These are phyloP conservation scores for Myotis planiceps DNA, from an alignment of 2,797 vertebrate species.

Conservation along the genomic window DNA sequence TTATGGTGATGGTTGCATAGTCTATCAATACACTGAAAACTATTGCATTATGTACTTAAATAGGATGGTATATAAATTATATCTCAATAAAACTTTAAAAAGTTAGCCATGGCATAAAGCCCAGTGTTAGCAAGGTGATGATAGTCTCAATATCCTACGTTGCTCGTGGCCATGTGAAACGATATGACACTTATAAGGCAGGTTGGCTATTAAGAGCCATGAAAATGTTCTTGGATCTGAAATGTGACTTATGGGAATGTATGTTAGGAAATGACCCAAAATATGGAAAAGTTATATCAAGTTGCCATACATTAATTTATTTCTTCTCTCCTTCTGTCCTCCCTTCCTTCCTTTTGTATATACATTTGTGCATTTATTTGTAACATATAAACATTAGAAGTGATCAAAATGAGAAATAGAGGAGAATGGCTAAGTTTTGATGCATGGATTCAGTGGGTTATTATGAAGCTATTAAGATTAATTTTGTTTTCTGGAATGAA, in stretches of 20 bases:
- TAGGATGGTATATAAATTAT: neutral
- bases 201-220: neutral
- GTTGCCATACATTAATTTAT: neutral
- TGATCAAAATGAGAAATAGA: neutral
- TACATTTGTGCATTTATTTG: neutral
- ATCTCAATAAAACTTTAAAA: neutral
- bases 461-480: slow-evolving; percentile 18
- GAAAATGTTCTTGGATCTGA: neutral
- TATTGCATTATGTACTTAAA: neutral
- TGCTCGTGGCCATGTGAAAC: neutral
- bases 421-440: neutral
- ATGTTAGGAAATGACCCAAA: neutral
- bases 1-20: neutral
- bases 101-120: neutral
- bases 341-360: neutral
- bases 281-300: neutral
- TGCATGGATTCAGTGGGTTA: neutral
- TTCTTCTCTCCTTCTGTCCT: neutral
- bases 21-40: neutral
- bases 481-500: slow-evolving; percentile 28
- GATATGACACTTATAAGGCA: neutral
- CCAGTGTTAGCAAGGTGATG: neutral
- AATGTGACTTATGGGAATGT: neutral
- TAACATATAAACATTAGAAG: neutral
- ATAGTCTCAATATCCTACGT: neutral